Evolutionary conservation across 2,113 vertebrate species (phyloP), one percentile per base, ranked within the genome.

Genomic region (Penelope pileata): DNA sequence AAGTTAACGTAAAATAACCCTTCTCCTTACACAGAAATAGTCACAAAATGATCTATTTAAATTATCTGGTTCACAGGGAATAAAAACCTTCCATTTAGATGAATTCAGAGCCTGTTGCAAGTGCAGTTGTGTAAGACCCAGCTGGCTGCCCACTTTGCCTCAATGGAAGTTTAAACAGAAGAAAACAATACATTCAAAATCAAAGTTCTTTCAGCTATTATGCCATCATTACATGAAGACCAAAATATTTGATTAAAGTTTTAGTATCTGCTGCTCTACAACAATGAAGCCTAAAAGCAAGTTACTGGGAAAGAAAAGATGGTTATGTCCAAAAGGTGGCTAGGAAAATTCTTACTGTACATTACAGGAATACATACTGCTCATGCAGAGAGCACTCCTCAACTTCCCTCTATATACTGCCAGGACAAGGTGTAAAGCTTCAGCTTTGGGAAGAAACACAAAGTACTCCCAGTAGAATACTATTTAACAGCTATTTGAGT

Each of bases 321-420:
- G n/a, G 38, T 6, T 43, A 30, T n/a, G 2, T 10, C 32, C 63
- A 2, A 29, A 34, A 58, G 45, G 70, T 79, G 54, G 67, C 26
- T 1, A 3, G 40, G 73, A 19, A 24, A 92, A 42, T 18, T 14
- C 54, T 7, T 1, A 7, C 29, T 13, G 34, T 10, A 4, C 5
- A 2, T 6, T 3, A 9, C 1, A 43, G 42, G 22, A 62, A 45
- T 42, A 14, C 15, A 1, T 1, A 3, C 2, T 36, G n/a, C 21
- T 30, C 18, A 11, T 0, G 3, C n/a, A 23, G 13, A 15, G 18
- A 16, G 1, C 22, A 2, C 15, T 24, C 32, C 48, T 1, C 1
- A 76, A 23, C 48, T 2, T 0, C 59, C 42, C 48, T 29, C 68
- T 54, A 9, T 1, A 3, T 27, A 16, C 2, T 27, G 22, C 70